Percentiles rank a stretch among this genome's conserved stretches.
Evolutionary conservation across 2,888 invertebrate species (phyloP).

Genomic region (Axea sp.): DNA sequence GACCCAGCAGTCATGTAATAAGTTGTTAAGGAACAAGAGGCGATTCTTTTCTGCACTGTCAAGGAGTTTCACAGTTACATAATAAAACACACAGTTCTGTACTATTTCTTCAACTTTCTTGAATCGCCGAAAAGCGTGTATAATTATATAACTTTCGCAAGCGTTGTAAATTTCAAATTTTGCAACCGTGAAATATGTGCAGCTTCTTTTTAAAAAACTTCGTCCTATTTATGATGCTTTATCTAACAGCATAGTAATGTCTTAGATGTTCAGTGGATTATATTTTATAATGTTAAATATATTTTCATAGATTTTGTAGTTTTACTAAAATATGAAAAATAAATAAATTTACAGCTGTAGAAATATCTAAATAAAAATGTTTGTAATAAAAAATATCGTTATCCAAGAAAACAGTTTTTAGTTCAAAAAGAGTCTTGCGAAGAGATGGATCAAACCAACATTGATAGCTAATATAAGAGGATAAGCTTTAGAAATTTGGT

Average conservation of each 20-base stretch:
- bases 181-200: constrained; percentile 6
- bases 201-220: no score
- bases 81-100: constrained; percentile 21
- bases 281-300: no score
- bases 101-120: constrained; percentile 33
- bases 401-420: constrained; percentile 9
- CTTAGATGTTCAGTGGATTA: not conserved
- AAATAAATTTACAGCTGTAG: no score
- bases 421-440: constrained; percentile 19
- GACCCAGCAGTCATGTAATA: constrained; percentile 45
- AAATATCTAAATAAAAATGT: no score
- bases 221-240: constrained; percentile 10
- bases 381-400: constrained; percentile 10
- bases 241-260: constrained; percentile 13
- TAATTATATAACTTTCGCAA: constrained; percentile 31
- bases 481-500: constrained; percentile 47
- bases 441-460: constrained; percentile 10
- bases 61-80: constrained; percentile 41
- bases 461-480: constrained; percentile 42
- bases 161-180: constrained; percentile 1
- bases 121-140: constrained; percentile 22
- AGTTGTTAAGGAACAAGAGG: constrained; percentile 37
- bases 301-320: no score
- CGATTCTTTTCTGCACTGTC: constrained; percentile 40
- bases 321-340: no score